Conservation (phyloP, 2,113 vertebrate genomes). For the Toxostoma redivivum region DNA sequence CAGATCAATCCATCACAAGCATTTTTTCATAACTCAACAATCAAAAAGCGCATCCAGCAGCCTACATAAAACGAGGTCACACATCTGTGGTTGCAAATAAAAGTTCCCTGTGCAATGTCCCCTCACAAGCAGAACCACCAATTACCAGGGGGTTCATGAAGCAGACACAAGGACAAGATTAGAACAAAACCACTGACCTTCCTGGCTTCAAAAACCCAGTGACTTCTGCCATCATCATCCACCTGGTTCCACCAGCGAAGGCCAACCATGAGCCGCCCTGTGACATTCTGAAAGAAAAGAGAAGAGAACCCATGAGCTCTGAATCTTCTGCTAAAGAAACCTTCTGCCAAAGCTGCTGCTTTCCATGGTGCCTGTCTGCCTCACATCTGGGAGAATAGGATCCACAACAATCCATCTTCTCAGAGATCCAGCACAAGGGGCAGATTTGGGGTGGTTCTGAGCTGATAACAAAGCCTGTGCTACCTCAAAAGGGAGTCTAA, state of each 20-base stretch:
- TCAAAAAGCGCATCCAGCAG: background rate
- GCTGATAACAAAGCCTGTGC: background rate
- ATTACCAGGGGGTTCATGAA: background rate
- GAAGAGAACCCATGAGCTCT: background rate
- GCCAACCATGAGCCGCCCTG: conserved; percentile 91
- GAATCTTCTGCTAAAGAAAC: background rate
- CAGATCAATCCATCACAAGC: background rate
- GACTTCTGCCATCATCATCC: conserved; percentile 91
- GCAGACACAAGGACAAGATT: background rate
- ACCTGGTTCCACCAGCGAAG: conserved; percentile 98
- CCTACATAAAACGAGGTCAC: background rate
- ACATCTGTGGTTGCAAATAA: background rate
- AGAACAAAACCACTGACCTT: conserved; percentile 72
- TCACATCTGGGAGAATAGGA: background rate
- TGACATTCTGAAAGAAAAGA: conserved; percentile 81
- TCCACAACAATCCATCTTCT: accelerated
- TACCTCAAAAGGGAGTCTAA: background rate
- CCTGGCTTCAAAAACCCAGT: conserved; percentile 93
- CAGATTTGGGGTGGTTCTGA: accelerated
- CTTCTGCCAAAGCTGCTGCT: background rate
- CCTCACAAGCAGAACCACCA: background rate
- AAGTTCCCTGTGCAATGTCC: accelerated
- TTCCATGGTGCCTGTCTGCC: background rate
- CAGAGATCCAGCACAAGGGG: background rate
- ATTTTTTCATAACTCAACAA: background rate